Base-by-base conservation (phyloP, 2,113 vertebrate species). In the Theristicus caerulescens region DNA sequence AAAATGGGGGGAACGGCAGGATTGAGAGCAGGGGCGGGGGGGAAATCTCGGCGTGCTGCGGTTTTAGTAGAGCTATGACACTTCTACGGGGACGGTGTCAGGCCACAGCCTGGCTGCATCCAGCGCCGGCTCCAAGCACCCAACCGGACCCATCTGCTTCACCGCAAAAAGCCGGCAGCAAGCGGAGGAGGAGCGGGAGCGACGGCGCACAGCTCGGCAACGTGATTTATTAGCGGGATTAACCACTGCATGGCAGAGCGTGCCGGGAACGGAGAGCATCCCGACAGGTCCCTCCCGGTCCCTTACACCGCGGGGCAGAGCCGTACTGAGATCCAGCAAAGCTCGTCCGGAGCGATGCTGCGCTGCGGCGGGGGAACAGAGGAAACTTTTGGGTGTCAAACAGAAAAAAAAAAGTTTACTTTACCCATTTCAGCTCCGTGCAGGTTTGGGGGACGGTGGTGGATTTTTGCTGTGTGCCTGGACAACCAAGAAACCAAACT, bases 321-420 rank as follows among this genome's bases (percentile, higher is more conserved):
- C 1, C 1, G 0, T 2, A 27, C 2, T 0, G 8, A 54, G n/a
- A 54, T 16, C 64, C 71, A 72, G 47, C 26, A 77, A 38, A 79
- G 62, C 54, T 46, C 3, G 1, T 9, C 65, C 1, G 0, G 31
- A 31, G 15, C 1, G 6, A 70, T 12, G 44, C 6, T 6, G 69
- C 11, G 9, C 42, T 8, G 2, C 3, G 1, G 25, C 25, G 52
- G 36, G 51, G 57, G 9, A 76, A 38, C 10, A 49, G 21, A 58
- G 13, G 49, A 44, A 76, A 54, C 26, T 73, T 86, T 2, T 38
- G 32, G 49, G 58, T 61, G 59, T 66, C 40, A 32, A 64, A 82
- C 0, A 1, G 42, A 59, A 42, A 13, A 42, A 42, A 40, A 65
- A n/a, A 55, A 88, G 10, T 20, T 83, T 80, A 8, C 59, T 96